Evolutionary conservation across 2,888 invertebrate genomes (phyloP).

Genomic region (Amphimallon solstitiale): DNA sequence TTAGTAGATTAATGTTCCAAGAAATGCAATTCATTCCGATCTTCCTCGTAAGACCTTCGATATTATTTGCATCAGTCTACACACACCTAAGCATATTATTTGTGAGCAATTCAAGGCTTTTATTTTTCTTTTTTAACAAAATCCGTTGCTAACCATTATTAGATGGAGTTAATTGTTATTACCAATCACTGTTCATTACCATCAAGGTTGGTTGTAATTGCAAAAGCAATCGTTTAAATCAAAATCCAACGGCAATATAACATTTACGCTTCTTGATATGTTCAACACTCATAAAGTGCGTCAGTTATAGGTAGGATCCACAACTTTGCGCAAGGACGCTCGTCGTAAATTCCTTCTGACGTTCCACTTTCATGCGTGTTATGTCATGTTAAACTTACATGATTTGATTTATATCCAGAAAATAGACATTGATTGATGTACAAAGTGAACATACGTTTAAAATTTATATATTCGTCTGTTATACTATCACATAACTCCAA

Average conservation of each 20-base stretch:
- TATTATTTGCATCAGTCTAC: neutral
- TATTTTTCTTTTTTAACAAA: constrained; percentile 9
- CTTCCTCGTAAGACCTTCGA: constrained; percentile 5
- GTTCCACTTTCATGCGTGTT: constrained; percentile 2
- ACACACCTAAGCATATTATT: neutral
- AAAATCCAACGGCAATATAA: neutral
- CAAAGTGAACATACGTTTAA: too few species aligned
- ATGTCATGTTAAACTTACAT: neutral
- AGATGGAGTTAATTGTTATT: constrained; percentile 7
- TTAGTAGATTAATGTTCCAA: neutral
- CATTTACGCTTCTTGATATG: neutral
- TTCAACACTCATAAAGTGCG: neutral
- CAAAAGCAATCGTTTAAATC: neutral
- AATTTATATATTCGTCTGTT: too few species aligned
- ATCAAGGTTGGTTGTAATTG: constrained; percentile 9
- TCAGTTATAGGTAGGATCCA: neutral
- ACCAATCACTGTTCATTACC: neutral
- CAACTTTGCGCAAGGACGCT: constrained; percentile 1
- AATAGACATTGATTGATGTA: too few species aligned
- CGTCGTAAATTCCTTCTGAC: neutral
- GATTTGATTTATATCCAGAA: neutral
- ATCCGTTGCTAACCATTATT: neutral
- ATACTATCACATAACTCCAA: too few species aligned
- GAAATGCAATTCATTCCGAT: constrained; percentile 4
- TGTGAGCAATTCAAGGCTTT: neutral